Base-by-base conservation (phyloP, 2,797 vertebrate species). In the Gephyroberyx darwinii region DNA sequence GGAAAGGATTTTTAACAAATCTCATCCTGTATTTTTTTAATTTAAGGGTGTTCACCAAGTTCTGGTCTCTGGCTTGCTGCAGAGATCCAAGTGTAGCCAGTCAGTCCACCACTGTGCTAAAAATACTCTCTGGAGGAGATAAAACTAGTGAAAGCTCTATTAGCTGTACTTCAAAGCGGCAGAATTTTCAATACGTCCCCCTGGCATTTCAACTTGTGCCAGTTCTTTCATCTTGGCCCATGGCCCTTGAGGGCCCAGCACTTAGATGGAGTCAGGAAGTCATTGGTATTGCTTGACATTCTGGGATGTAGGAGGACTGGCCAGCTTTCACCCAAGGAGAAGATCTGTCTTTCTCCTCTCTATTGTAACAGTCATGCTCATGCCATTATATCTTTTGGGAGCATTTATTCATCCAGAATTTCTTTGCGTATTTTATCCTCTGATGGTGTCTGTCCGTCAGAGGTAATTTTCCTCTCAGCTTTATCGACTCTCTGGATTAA, bases 161-260 rank as follows among this genome's bases (percentile, higher is more conserved):
- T 93, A 93, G 89, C 82, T 83, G 56, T 8, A 91, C 93, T 91
- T 94, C 92, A 93, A 94, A 94, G 92, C 69, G 51, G 20, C 47
- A 58, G 82, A 80, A 74, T 87, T 86, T 87, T 89, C 85, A 91
- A 89, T 91, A 86, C 82, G 78, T 90, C 83, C 80, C 39, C 39
- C 71, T 84, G 82, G 77, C 84, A 92, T 92, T 93, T 93, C 68
- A 89, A 91, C 78, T 88, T 68, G 86, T 90, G 93, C 93, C 91
- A 93, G 84, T 79, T 85, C 93, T 94, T 94, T 95, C 86, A 94
- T 94, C 91, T 93, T 71, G 78, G 74, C 87, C 66, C 61, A 43
- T 66, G 76, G 78, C 88, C 81, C 87, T 87, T 78, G 41, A 77
- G 90, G 89, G 75, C 69, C 78, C 69, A 39, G 77, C 85, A 90